Conservation (phyloP, 2,113 vertebrate genomes). For the Nibea albiflora region DNA sequence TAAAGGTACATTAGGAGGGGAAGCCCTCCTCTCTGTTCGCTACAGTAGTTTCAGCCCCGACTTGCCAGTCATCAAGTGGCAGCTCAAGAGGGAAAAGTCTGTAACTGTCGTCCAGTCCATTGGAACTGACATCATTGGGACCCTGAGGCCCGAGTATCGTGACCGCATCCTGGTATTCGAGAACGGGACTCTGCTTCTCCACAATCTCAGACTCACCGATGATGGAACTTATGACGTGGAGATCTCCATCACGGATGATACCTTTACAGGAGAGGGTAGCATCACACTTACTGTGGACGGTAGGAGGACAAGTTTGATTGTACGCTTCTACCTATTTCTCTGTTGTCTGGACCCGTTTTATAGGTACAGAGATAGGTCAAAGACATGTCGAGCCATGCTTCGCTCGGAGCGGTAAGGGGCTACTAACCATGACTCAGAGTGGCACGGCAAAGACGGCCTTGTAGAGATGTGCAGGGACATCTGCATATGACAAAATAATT, state of each 20-base stretch:
- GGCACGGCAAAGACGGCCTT: neutral
- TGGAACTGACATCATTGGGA: constrained; percentile 94
- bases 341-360: no score
- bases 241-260: constrained; percentile 97
- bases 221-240: constrained; percentile 95
- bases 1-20: constrained; percentile 87
- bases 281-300: constrained; percentile 96
- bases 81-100: constrained; percentile 90
- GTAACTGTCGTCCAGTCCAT: constrained; percentile 96
- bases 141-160: constrained; percentile 90
- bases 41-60: constrained; percentile 91
- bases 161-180: constrained; percentile 95
- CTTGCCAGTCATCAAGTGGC: constrained; percentile 96
- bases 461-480: no score
- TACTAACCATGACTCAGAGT: neutral
- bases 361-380: neutral
- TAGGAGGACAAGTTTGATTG: constrained; percentile 70
- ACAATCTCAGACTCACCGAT: constrained; percentile 89
- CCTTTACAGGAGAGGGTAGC: constrained; percentile 92
- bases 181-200: constrained; percentile 94
- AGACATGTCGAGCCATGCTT: no score
- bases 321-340: no score
- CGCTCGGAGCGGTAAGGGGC: neutral
- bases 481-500: no score
- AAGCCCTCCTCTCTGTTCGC: constrained; percentile 91